phyloP scores from a whole-genome alignment of 2,888 invertebrate genomes.

The Nephrotoma flavescens region DNA sequence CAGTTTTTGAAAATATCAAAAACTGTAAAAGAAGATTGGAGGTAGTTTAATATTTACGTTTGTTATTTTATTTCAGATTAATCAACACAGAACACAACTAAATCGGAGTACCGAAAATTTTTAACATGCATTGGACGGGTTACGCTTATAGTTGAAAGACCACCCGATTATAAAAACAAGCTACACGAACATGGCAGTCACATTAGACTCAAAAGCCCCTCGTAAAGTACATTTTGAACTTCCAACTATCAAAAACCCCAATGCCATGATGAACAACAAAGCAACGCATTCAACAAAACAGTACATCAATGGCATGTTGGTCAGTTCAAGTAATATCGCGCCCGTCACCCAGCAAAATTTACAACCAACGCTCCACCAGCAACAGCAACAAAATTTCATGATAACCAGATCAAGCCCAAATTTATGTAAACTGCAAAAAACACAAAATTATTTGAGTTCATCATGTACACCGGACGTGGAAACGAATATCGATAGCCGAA shows the following conservation, averaged over 20 bases:
- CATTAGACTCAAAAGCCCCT: background rate
- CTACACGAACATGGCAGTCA: background rate
- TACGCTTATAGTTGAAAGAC: too few species aligned
- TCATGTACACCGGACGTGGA: background rate
- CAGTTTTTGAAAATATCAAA: too few species aligned
- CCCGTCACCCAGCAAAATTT: background rate
- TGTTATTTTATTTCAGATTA: background rate
- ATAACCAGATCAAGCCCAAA: background rate
- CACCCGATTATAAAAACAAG: too few species aligned
- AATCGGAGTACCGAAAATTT: background rate
- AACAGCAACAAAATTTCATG: background rate
- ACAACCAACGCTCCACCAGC: background rate
- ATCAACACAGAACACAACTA: background rate
- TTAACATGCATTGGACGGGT: too few species aligned
- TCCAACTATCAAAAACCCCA: background rate
- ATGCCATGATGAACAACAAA: background rate
- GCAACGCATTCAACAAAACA: background rate
- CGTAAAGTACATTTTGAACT: background rate
- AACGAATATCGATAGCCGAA: background rate
- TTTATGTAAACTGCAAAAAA: background rate
- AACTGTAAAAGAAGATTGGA: too few species aligned
- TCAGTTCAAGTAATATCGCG: background rate
- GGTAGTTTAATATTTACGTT: too few species aligned
- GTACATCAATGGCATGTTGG: background rate
- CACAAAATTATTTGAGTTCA: background rate